Conservation (phyloP, 2,113 vertebrate species). For the Machaerirhynchus nigripectus region DNA sequence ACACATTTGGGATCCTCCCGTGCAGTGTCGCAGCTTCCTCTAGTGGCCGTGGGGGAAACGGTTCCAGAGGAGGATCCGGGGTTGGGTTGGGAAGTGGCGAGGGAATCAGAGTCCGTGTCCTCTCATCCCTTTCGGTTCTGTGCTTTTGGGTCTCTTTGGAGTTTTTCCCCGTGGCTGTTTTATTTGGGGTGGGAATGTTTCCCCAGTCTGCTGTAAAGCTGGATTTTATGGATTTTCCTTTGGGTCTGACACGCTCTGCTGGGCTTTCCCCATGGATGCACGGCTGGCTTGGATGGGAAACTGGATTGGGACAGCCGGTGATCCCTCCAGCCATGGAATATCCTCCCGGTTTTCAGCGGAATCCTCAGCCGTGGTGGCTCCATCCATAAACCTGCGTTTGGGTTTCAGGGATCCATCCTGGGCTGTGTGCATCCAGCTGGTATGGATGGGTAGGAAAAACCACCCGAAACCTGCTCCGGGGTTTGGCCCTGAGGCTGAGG, state of each 20-base stretch:
- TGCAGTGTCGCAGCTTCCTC: conserved; percentile 34
- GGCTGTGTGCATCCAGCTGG: neutral
- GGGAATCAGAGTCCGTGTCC: accelerated
- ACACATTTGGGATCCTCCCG: accelerated
- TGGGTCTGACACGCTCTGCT: neutral
- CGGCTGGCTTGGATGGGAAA: neutral
- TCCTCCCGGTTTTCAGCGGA: neutral
- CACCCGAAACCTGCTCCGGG: neutral
- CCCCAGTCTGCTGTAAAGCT: accelerated
- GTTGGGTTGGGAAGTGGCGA: neutral
- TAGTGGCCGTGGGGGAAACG: neutral
- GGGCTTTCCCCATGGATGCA: neutral
- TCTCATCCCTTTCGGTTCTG: neutral
- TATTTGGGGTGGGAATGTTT: neutral
- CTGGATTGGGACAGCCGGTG: accelerated
- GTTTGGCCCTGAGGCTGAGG: neutral
- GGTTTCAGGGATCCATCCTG: neutral
- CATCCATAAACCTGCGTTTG: neutral
- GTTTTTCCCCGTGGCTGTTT: neutral
- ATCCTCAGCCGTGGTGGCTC: neutral
- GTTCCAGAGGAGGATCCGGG: neutral
- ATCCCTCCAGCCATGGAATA: neutral
- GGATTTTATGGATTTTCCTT: neutral
- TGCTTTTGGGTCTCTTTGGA: neutral
- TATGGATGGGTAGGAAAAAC: neutral